phyloP scores from a whole-genome alignment of 2,888 invertebrate genomes.

The Candidula unifasciata region DNA sequence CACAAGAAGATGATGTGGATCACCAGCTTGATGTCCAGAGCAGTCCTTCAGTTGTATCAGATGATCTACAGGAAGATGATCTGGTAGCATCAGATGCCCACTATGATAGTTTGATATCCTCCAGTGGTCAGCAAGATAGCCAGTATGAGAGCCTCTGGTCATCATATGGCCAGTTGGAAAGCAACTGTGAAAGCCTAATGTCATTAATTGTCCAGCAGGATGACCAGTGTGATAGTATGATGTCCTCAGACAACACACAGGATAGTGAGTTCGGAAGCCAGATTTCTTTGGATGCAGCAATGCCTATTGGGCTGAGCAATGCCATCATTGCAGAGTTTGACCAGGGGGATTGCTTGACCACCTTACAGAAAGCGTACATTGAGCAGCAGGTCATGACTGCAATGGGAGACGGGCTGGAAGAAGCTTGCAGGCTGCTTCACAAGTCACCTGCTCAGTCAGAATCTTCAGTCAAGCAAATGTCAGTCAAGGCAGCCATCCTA shows the following conservation, averaged over 20 bases:
- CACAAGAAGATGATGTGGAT: no score
- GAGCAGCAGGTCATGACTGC: slow-evolving; percentile 32
- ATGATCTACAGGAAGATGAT: neutral
- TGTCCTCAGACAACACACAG: neutral
- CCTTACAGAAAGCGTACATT: slow-evolving; percentile 2
- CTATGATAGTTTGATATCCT: neutral
- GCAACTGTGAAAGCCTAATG: neutral
- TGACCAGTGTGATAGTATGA: neutral
- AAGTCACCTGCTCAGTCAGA: neutral
- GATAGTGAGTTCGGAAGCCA: neutral
- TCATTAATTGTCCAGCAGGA: neutral
- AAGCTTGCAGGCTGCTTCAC: neutral
- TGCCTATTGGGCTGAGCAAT: neutral
- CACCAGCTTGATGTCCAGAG: no score
- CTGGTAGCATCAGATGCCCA: neutral
- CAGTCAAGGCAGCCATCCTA: neutral
- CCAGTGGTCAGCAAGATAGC: neutral
- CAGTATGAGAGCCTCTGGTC: neutral
- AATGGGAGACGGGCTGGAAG: slow-evolving; percentile 33
- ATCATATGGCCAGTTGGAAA: neutral
- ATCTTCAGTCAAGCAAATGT: neutral
- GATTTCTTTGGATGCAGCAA: neutral
- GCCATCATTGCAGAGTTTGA: neutral
- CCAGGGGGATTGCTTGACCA: neutral
- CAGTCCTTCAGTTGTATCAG: neutral